These are phyloP conservation scores for Sinohyriopsis cumingii DNA, from an alignment of 2,888 invertebrate species.

Conservation along the genomic window DNA sequence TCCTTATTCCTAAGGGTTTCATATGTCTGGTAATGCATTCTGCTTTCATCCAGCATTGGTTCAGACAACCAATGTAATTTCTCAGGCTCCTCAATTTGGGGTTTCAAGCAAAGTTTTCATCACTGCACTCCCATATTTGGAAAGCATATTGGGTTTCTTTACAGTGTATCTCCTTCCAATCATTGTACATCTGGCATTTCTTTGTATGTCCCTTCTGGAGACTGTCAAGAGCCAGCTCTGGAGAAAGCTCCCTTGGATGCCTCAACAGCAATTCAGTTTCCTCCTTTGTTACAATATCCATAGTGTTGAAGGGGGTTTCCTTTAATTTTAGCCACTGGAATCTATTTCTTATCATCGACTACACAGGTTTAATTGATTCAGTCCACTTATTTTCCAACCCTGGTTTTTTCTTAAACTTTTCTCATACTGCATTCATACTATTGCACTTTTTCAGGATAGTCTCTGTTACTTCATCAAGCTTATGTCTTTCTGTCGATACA, in stretches of 20 bases:
- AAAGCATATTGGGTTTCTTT: constrained; percentile 11
- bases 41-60: constrained; percentile 8
- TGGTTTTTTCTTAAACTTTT: constrained; percentile 6
- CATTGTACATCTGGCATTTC: constrained; percentile 8
- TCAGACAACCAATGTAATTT: constrained; percentile 12
- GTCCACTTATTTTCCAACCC: constrained; percentile 12
- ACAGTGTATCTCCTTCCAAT: constrained; percentile 15
- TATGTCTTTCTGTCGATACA: constrained; percentile 11
- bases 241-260: constrained; percentile 17
- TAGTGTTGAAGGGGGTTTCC: constrained; percentile 9
- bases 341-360: constrained; percentile 12
- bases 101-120: constrained; percentile 8
- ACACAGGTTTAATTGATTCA: constrained; percentile 13
- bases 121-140: not conserved
- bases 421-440: constrained; percentile 13
- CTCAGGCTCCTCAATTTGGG: not conserved
- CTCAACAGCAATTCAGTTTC: constrained; percentile 15
- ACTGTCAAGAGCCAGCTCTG: constrained; percentile 11
- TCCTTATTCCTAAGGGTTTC: constrained; percentile 4
- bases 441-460: constrained; percentile 3
- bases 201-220: constrained; percentile 15
- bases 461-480: constrained; percentile 4
- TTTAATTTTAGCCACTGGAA: constrained; percentile 21
- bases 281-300: constrained; percentile 10
- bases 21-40: constrained; percentile 10